Evolutionary conservation across 2,113 vertebrate species (phyloP).

Genomic region (Acrocephalus kingi): DNA sequence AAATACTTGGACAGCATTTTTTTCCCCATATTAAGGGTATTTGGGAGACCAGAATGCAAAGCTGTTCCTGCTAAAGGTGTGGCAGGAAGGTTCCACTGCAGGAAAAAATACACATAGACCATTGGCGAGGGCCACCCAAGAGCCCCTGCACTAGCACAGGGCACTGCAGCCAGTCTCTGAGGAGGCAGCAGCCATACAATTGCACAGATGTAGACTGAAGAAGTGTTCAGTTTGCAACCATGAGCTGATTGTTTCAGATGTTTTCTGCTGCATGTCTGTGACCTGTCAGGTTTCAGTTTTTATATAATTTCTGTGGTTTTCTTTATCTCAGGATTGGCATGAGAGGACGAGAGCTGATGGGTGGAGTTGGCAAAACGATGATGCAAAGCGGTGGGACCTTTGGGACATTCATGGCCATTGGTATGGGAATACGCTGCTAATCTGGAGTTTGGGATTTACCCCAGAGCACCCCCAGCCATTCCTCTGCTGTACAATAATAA

Average conservation of each 20-base stretch:
- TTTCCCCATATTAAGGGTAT: not conserved
- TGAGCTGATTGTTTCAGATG: not conserved
- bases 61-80: not conserved
- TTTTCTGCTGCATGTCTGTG: not conserved
- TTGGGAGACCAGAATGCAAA: not conserved
- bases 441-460: not conserved
- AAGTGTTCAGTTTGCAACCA: rapidly evolving
- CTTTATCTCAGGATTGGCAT: conserved; percentile 87
- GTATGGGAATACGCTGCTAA: conserved; percentile 98
- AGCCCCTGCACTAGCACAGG: not conserved
- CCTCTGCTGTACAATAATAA: conserved; percentile 50
- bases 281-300: not conserved
- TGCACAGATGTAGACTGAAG: not conserved
- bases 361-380: conserved; percentile 98
- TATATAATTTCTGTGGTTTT: not conserved
- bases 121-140: rapidly evolving
- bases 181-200: rapidly evolving
- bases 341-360: conserved; percentile 96
- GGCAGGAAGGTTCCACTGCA: not conserved
- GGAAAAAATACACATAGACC: rapidly evolving
- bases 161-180: rapidly evolving
- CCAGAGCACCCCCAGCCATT: not conserved
- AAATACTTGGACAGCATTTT: not conserved
- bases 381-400: conserved; percentile 98
- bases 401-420: conserved; percentile 98